Evolutionary conservation across 2,888 invertebrate genomes (phyloP).

Genomic region (Ormyrus thymus): DNA sequence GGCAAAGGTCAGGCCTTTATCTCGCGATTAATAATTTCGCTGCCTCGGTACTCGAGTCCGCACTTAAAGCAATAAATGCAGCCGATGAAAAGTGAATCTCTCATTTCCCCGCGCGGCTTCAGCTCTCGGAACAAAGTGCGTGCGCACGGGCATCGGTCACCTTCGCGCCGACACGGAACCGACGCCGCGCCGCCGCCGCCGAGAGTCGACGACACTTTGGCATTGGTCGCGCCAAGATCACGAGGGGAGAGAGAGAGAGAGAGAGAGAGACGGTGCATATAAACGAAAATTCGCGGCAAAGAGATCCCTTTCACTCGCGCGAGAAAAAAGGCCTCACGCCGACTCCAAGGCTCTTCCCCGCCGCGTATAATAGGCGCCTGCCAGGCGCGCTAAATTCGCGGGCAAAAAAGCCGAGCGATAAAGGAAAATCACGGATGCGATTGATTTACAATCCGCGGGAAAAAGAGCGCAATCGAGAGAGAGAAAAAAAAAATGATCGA

Average conservation of each 20-base stretch:
- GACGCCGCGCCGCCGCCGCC: too few relatives aligned
- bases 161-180: conserved; percentile 14
- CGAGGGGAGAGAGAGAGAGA: not conserved
- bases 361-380: not conserved
- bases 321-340: conserved; percentile 9
- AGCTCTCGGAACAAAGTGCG: conserved; percentile 13
- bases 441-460: conserved; percentile 22
- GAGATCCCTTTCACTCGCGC: conserved; percentile 48
- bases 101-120: conserved; percentile 16
- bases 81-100: conserved; percentile 12
- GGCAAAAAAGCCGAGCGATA: too few relatives aligned
- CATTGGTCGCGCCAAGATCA: conserved; percentile 33
- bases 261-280: not conserved
- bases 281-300: conserved; percentile 38
- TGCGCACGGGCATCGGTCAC: conserved; percentile 31
- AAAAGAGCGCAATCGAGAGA: not conserved
- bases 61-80: conserved; percentile 14
- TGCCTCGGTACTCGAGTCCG: not conserved
- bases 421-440: not conserved
- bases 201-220: conserved; percentile 45
- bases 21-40: conserved; percentile 28
- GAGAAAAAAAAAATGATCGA: conserved; percentile 8
- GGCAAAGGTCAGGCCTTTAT: not conserved
- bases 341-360: conserved; percentile 43
- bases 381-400: too few relatives aligned